Percentiles rank a stretch among this genome's conserved stretches.
phyloP scores from a whole-genome alignment of 1,140 invertebrate genomes.

The Drosophila sechellia region DNA sequence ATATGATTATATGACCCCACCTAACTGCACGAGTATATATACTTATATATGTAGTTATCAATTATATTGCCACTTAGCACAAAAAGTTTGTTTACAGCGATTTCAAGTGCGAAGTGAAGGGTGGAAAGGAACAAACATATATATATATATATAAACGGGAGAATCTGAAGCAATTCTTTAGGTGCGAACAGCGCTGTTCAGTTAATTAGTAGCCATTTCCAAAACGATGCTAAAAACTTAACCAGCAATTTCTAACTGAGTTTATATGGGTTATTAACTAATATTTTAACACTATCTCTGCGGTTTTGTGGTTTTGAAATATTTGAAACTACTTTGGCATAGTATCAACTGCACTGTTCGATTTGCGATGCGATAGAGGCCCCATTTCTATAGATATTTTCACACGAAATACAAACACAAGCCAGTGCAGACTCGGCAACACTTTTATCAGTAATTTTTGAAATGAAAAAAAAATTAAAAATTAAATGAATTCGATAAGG shows the following conservation, averaged over 20 bases:
- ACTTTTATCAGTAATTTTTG: constrained; percentile 35
- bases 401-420: not conserved
- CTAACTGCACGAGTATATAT: constrained; percentile 1
- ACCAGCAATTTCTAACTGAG: no score
- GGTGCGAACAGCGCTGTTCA: not conserved
- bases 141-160: not conserved
- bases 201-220: not conserved
- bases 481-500: constrained; percentile 34
- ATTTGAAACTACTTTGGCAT: not conserved
- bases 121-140: not conserved
- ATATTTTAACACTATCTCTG: not conserved
- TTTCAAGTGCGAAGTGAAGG: constrained; percentile 19
- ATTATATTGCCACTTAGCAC: constrained; percentile 38
- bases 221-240: not conserved
- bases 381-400: constrained; percentile 8
- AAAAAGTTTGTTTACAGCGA: constrained; percentile 37
- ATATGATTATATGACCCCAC: constrained; percentile 26
- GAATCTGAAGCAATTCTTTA: not conserved
- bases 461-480: constrained; percentile 26
- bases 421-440: constrained; percentile 27
- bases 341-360: not conserved
- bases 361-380: not conserved
- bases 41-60: constrained; percentile 12
- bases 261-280: no score
- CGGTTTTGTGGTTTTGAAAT: not conserved